phyloP scores from a whole-genome alignment of 2,113 vertebrate species.

The Ovibos moschatus region DNA sequence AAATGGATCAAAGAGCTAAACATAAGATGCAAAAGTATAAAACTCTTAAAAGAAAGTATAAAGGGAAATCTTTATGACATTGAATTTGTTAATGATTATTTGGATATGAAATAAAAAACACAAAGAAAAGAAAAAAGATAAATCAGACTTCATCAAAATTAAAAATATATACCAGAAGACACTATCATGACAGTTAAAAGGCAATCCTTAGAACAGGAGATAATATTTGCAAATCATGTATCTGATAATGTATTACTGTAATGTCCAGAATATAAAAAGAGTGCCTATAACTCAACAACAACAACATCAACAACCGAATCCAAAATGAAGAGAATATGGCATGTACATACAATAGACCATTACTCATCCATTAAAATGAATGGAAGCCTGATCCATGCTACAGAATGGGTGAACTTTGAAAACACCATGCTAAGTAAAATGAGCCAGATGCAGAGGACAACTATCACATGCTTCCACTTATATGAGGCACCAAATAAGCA shows the following conservation, averaged over 20 bases:
- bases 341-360: background rate
- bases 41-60: background rate
- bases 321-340: background rate
- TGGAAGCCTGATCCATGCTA: background rate
- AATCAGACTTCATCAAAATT: background rate
- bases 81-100: background rate
- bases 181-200: background rate
- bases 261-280: background rate
- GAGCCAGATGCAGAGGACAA: background rate
- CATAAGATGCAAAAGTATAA: background rate
- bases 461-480: background rate
- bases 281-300: background rate
- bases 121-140: background rate
- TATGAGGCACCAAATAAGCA: background rate
- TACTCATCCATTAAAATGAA: background rate
- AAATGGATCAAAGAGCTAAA: background rate
- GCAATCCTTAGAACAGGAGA: background rate
- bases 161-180: slow-evolving; percentile 9
- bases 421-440: background rate
- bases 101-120: background rate
- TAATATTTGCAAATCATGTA: background rate
- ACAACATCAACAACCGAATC: background rate
- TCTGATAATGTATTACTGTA: background rate
- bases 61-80: background rate
- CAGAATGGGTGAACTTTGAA: background rate